Evolutionary conservation across 1,140 invertebrate genomes (phyloP).

Genomic region (Tribolium castaneum): DNA sequence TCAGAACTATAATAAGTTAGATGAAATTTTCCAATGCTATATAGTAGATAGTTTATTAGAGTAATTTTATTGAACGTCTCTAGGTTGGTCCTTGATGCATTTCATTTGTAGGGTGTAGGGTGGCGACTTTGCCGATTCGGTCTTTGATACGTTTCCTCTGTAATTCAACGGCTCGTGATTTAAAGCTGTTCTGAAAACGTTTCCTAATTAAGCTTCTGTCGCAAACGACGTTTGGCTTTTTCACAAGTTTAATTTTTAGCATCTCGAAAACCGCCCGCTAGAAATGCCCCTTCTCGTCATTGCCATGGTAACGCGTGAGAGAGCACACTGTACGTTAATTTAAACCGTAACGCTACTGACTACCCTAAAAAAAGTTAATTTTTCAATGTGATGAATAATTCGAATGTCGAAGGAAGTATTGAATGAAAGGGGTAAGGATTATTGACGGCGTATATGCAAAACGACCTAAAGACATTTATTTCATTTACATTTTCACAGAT

Average conservation of each 20-base stretch:
- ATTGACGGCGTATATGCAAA: not conserved
- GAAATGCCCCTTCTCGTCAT: slow-evolving; percentile 51
- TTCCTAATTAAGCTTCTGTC: slow-evolving; percentile 66
- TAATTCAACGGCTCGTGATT: slow-evolving; percentile 62
- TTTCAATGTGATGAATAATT: slow-evolving; percentile 59
- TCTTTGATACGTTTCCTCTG: slow-evolving; percentile 42
- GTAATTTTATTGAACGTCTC: no score
- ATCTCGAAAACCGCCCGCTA: slow-evolving; percentile 57
- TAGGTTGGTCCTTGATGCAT: not conserved
- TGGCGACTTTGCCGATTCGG: not conserved
- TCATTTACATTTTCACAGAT: no score
- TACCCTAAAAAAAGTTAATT: slow-evolving; percentile 56
- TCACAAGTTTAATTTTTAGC: slow-evolving; percentile 62
- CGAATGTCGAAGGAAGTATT: slow-evolving; percentile 49
- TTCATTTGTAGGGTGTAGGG: not conserved
- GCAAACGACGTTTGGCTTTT: slow-evolving; percentile 63
- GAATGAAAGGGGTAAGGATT: slow-evolving; percentile 44
- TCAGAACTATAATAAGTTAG: no score
- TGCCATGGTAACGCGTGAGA: slow-evolving; percentile 49
- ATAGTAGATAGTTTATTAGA: no score
- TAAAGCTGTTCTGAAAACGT: slow-evolving; percentile 62
- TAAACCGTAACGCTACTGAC: slow-evolving; percentile 43
- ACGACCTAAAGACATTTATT: no score
- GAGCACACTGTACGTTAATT: slow-evolving; percentile 49
- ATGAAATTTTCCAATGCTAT: no score